Base-by-base conservation (phyloP, 2,888 invertebrate species). In the Andricus quercusramuli region DNA sequence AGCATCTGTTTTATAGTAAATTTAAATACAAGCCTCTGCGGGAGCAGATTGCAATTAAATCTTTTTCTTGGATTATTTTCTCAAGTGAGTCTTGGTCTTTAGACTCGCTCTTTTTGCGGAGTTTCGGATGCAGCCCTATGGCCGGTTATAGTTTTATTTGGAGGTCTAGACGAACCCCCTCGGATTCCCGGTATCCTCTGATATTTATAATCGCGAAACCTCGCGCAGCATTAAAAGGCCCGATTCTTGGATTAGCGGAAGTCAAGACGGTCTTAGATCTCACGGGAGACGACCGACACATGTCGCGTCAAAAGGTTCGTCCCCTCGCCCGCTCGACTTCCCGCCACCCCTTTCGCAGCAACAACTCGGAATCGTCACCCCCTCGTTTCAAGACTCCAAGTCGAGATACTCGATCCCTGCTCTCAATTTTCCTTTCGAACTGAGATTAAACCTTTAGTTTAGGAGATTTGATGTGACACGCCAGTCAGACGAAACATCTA, bases 181-280 rank as follows among this genome's bases (percentile, higher is more conserved):
- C 84, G 87, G 88, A 86, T 92, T 92, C 92, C 88, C 89, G 88
- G 92, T 92, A 92, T 88, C 90, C 89, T 85, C 89, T 91, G 92
- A 92, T 93, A 93, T 93, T 92, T 93, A 93, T 93, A 93, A 92
- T 93, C 92, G 92, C 91, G 90, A 91, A 91, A 91, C 89, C 87
- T 85, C 85, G 86, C 83, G 82, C 81, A 85, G 92, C 91, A 93
- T 93, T 93, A 92, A 93, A 93, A 92, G 91, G 88, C 90, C 89
- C 91, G 92, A 92, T 92, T 93, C 93, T 92, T 89, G 92, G 93
- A 93, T 92, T 92, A 92, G 91, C 92, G 92, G 92, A 92, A 93
- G 92, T 91, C 88, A 88, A 87, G 87, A 86, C 89, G 86, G 91
- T 90, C 91, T 92, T 91, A 90, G 92, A 92, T 92, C 92, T 92